phyloP scores from a whole-genome alignment of 64 coral and sea anemone genomes.

The Montipora cactus region DNA sequence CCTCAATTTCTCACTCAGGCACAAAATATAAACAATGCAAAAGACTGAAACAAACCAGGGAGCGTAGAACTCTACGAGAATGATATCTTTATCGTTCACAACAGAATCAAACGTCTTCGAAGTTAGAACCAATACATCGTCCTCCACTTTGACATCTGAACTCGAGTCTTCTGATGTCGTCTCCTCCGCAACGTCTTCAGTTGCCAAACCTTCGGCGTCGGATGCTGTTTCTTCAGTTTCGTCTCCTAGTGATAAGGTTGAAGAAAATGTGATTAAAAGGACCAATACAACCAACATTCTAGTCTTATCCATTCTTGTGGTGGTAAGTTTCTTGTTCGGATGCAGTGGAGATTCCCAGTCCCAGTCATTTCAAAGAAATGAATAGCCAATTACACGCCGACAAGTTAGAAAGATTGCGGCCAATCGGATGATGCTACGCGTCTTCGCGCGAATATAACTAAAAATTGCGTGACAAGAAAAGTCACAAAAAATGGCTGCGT shows the following conservation, averaged over 20 bases:
- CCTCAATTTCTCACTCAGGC: too few species aligned
- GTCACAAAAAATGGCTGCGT: too few species aligned
- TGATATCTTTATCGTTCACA: conserved; percentile 80
- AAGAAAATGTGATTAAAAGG: conserved; percentile 64
- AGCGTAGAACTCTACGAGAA: conserved; percentile 97
- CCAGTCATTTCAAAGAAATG: conserved; percentile 56
- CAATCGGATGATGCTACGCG: conserved; percentile 92
- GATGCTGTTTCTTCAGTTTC: conserved; percentile 49
- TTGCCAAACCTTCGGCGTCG: neutral
- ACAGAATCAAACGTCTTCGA: conserved; percentile 87
- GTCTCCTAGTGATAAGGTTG: conserved; percentile 54
- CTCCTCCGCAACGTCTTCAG: conserved; percentile 17
- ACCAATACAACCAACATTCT: conserved; percentile 54
- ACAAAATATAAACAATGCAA: neutral
- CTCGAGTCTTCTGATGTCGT: conserved; percentile 33
- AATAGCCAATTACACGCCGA: conserved; percentile 81
- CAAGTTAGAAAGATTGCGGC: conserved; percentile 66
- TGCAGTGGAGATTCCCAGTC: conserved; percentile 88
- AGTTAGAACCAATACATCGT: conserved; percentile 89
- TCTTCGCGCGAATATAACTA: conserved; percentile 41
- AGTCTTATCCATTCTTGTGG: conserved; percentile 37
- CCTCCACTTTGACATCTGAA: conserved; percentile 81
- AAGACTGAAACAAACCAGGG: conserved; percentile 82
- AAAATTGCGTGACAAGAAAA: neutral
- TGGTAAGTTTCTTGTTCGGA: too few species aligned